Base-by-base conservation (phyloP, 2,797 vertebrate species). In the Gadopsis marmoratus region DNA sequence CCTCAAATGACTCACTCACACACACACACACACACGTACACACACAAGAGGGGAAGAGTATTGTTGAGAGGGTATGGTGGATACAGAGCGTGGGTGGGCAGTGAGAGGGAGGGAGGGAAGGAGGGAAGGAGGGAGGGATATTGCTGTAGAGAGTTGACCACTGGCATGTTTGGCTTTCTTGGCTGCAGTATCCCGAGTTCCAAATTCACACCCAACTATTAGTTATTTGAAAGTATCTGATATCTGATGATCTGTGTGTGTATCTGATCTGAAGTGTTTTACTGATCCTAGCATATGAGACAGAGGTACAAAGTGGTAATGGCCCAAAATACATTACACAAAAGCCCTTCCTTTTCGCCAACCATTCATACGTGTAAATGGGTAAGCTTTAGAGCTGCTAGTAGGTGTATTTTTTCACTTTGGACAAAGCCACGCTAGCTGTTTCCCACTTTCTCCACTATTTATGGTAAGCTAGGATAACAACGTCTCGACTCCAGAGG, bases 71-170 rank as follows among this genome's bases (percentile, higher is more conserved):
- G 86, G 73, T 78, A 31, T 55, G 71, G 77, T 86, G 87, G 85
- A 83, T 72, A 63, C 51, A 47, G 41, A 78, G 85, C 55, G 82
- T 84, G 76, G 85, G 89, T 62, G 79, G 65, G 64, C 76, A 87
- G 81, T 39, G 71, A 55, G 71, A 78, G 68, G 14, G 31, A 74
- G 3, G 39, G 39, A 41, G 45, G 6, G 62, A 16, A 13, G 4
- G 7, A 65, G 23, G 2, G 53, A 43, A 23, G 26, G 48, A 84
- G 68, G 53, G 71, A 84, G 78, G 41, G 81, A 72, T 54, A 45
- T 63, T 70, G 53, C 64, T 41, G 43, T 2, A 12, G 64, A 56
- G 68, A 48, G 74, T 33, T 67, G 45, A 68, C 61, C n/a, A 11
- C 65, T n/a, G 48, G 12, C 59, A 26, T 54, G 19, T 55, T 70